Conservation (phyloP, 2,888 invertebrate genomes). For the Trissoscelio sp. region DNA sequence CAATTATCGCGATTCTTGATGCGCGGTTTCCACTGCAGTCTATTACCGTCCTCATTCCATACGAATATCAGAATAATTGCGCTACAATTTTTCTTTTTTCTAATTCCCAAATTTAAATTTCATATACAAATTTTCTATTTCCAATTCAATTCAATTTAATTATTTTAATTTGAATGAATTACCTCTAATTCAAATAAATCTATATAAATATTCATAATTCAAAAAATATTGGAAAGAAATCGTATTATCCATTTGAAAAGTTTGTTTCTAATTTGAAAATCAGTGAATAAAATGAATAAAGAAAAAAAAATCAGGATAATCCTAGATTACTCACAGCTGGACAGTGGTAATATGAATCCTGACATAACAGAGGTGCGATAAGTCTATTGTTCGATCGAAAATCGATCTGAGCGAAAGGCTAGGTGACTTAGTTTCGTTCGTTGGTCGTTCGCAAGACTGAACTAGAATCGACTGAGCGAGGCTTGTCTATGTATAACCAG, state of each 20-base stretch:
- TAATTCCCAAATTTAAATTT: no score
- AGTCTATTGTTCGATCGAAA: slow-evolving; percentile 26
- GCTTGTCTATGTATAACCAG: slow-evolving; percentile 79
- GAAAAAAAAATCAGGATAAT: not conserved
- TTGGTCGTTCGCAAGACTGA: slow-evolving; percentile 67
- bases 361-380: slow-evolving; percentile 71
- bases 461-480: slow-evolving; percentile 74
- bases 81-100: not conserved
- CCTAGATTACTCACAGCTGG: slow-evolving; percentile 74
- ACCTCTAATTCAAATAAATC: no score
- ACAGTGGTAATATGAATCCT: slow-evolving; percentile 73
- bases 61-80: not conserved
- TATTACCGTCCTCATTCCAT: slow-evolving; percentile 7
- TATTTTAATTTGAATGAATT: no score
- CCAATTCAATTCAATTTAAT: no score
- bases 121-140: no score
- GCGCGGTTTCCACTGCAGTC: slow-evolving; percentile 5
- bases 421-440: slow-evolving; percentile 64
- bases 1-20: slow-evolving; percentile 29
- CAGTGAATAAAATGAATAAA: no score
- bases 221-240: no score
- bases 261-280: no score
- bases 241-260: no score
- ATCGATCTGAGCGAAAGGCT: slow-evolving; percentile 36
- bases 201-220: no score